Evolutionary conservation across 2,113 vertebrate genomes (phyloP).

Genomic region (Ammodytes dubius): DNA sequence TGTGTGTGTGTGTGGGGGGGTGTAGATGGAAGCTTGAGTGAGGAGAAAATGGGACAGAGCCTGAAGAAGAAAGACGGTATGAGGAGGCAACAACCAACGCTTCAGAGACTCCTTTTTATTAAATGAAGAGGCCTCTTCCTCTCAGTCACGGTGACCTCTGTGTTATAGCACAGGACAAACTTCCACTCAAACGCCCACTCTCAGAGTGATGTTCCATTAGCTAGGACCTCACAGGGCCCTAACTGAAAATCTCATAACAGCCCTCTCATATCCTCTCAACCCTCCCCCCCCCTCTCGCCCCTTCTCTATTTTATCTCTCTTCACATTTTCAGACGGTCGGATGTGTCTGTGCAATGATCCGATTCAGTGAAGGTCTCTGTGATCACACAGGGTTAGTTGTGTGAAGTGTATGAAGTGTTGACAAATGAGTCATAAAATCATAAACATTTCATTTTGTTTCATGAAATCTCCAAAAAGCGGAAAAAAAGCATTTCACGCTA

Average conservation of each 20-base stretch:
- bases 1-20: not conserved
- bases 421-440: constrained; percentile 8
- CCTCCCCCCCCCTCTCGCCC: not conserved
- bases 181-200: constrained; percentile 41
- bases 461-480: not conserved
- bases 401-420: constrained; percentile 32
- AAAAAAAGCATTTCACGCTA: not conserved
- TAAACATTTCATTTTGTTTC: constrained; percentile 39
- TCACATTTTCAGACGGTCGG: constrained; percentile 57
- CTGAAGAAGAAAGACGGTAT: constrained; percentile 38
- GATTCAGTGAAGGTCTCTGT: constrained; percentile 44
- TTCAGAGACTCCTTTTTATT: constrained; percentile 68
- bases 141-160: constrained; percentile 60
- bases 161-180: constrained; percentile 42
- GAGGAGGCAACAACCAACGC: constrained; percentile 45
- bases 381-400: constrained; percentile 38
- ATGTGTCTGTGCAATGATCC: constrained; percentile 55
- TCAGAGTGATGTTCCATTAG: constrained; percentile 61
- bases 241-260: constrained; percentile 67
- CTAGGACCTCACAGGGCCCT: constrained; percentile 48
- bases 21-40: not conserved
- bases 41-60: constrained; percentile 43
- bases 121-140: constrained; percentile 64
- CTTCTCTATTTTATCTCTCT: constrained; percentile 42
- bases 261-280: constrained; percentile 65